These are phyloP conservation scores for Staurois parvus DNA, from an alignment of 2,797 vertebrate genomes.

Conservation along the genomic window DNA sequence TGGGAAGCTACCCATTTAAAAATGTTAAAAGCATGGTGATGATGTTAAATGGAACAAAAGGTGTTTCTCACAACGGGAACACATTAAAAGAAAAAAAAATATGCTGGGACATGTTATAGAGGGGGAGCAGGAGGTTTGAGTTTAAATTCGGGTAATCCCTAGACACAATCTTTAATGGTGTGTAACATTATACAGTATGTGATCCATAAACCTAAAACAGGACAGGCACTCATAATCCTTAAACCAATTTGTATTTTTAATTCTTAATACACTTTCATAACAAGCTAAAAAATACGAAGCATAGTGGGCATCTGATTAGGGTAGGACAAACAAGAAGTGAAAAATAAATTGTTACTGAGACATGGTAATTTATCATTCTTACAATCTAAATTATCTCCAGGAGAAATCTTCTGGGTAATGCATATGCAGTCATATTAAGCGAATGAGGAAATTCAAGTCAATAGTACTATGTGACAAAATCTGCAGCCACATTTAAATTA, in stretches of 20 bases:
- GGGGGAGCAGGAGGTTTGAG: too few species aligned
- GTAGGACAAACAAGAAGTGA: neutral
- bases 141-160: too few species aligned
- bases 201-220: too few species aligned
- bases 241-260: constrained; percentile 1
- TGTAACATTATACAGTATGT: too few species aligned
- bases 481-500: neutral
- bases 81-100: too few species aligned
- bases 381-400: constrained; percentile 26
- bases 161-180: too few species aligned
- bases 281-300: neutral
- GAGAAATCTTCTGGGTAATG: constrained; percentile 13
- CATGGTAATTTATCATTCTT: constrained; percentile 32
- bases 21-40: too few species aligned
- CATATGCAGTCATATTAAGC: neutral
- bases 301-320: neutral
- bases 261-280: neutral
- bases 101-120: too few species aligned
- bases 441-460: neutral
- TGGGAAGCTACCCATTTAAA: too few species aligned
- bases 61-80: too few species aligned
- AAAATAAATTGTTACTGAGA: neutral
- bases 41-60: too few species aligned
- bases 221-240: neutral
- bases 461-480: neutral